Percentiles rank a stretch among this genome's conserved stretches.
Evolutionary conservation across 2,888 invertebrate genomes (phyloP).

Genomic region (Lasioglossum morio): DNA sequence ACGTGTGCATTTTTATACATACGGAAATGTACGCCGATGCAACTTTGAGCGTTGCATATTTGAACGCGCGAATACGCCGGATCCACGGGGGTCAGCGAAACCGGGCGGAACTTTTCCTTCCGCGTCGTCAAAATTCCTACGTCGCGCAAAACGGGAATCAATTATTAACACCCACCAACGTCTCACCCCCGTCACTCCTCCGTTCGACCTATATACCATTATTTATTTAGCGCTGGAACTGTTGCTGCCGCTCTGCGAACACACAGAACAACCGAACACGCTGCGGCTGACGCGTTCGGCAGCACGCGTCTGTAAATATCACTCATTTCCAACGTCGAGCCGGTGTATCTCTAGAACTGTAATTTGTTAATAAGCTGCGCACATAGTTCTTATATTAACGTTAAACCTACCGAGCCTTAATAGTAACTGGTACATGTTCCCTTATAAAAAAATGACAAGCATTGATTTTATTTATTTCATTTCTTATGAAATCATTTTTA

Average conservation of each 20-base stretch:
- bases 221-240: neutral
- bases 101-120: conserved; percentile 21
- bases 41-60: conserved; percentile 25
- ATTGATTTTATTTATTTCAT: too few species aligned
- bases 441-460: too few species aligned
- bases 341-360: neutral
- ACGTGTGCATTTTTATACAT: conserved; percentile 29
- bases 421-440: too few species aligned
- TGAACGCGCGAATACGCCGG: conserved; percentile 14
- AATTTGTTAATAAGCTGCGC: neutral
- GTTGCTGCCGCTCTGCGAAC: neutral
- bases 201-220: neutral
- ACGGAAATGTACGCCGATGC: neutral
- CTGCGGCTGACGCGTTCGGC: neutral
- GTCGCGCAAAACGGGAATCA: neutral
- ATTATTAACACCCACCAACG: conserved; percentile 22
- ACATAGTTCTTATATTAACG: neutral
- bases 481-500: too few species aligned
- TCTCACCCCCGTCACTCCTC: neutral
- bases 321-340: neutral
- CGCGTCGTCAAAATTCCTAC: conserved; percentile 16
- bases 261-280: neutral
- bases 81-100: conserved; percentile 1
- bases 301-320: neutral
- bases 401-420: too few species aligned